Base-by-base conservation (phyloP, 2,888 invertebrate genomes). In the Horisme vitalbata region DNA sequence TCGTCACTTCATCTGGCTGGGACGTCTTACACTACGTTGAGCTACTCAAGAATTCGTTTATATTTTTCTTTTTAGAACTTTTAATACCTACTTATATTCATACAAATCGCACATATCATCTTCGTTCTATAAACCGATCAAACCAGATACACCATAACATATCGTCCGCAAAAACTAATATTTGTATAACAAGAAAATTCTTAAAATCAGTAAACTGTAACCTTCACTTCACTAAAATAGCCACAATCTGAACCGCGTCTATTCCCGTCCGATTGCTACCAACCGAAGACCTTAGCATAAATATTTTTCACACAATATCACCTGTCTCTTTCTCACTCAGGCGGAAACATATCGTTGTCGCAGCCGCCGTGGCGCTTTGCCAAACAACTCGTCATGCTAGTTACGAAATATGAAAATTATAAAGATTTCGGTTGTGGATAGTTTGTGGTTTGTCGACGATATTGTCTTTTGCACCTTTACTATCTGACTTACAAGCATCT, bases 241-340 rank as follows among this genome's bases (percentile, higher is more conserved):
- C 75, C 55, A 52, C 56, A 59, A 67, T 55, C 65, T 74, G 66
- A 76, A 81, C 80, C 66, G 60, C 64, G 34, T 27, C 56, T 59
- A 59, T 59, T 56, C 50, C 69, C 45, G 66, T 61, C 71, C 78
- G 80, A 87, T 82, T 83, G 78, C 79, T 83, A 87, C 83, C 68
- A 85, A 81, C n/a, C n/a, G n/a, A n/a, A n/a, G n/a, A n/a, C 84
- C 86, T 86, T 85, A 87, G 75, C 85, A 86, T 84, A 85, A 86
- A 88, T 88, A 87, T 87, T 88, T 88, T 88, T 87, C 86, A 80
- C 83, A 83, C 82, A 76, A 84, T 80, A 80, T 85, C 74, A 82
- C 79, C 79, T 83, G 79, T 83, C 83, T 69, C 75, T 57, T 64
- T 88, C 79, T 59, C 75, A 80, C 87, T 74, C 73, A 68, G 55